Evolutionary conservation across 2,888 invertebrate genomes (phyloP).

Genomic region (Antheraea assamensis): DNA sequence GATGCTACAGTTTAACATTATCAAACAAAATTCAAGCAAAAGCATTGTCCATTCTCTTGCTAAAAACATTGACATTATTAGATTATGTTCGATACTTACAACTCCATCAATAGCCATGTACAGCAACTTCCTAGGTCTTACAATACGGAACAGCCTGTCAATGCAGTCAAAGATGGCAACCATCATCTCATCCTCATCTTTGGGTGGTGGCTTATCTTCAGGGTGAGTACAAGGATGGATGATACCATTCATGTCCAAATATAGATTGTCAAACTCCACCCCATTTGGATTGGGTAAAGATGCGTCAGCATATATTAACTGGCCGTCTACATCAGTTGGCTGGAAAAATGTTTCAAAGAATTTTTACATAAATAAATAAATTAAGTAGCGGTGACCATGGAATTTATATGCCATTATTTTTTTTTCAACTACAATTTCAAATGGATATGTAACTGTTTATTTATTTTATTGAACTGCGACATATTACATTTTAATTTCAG

Average conservation of each 20-base stretch:
- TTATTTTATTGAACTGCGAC: too few relatives aligned
- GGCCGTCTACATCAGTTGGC: constrained; percentile 89
- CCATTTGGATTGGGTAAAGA: constrained; percentile 97
- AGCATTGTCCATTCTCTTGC: too few relatives aligned
- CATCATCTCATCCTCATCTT: constrained; percentile 99
- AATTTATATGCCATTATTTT: too few relatives aligned
- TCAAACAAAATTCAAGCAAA: too few relatives aligned
- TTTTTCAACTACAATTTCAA: too few relatives aligned
- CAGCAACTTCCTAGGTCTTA: constrained; percentile 94
- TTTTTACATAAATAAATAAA: too few relatives aligned
- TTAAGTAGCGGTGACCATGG: too few relatives aligned
- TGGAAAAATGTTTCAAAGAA: constrained; percentile 61
- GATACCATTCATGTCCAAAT: constrained; percentile 99
- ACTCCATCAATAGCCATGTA: constrained; percentile 99
- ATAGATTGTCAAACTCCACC: constrained; percentile 98
- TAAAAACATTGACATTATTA: too few relatives aligned
- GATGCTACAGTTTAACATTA: too few relatives aligned
- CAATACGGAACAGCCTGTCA: constrained; percentile 96
- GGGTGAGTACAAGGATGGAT: constrained; percentile 99
- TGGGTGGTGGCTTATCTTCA: constrained; percentile 97
- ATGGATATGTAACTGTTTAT: too few relatives aligned
- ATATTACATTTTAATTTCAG: too few relatives aligned
- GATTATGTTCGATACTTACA: constrained; percentile 70
- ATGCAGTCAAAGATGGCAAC: constrained; percentile 99
- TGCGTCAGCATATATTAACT: constrained; percentile 89